A percentile compares a stretch with the other conserved stretches of the same genome.
These are phyloP conservation scores for Callipepla squamata DNA, from an alignment of 2,113 vertebrate species.

Conservation along the genomic window DNA sequence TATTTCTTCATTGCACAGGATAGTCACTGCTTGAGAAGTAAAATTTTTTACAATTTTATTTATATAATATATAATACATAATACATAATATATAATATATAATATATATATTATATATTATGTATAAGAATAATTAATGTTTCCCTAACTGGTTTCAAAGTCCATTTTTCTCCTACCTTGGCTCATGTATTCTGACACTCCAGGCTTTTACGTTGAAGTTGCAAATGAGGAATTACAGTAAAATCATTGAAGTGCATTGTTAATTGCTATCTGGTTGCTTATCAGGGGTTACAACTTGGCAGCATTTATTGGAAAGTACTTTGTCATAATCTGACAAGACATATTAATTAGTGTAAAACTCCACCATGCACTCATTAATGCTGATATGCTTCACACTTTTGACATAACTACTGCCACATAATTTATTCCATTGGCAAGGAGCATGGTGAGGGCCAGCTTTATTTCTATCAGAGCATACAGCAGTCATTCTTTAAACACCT, in stretches of 20 bases:
- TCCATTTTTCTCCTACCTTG: background rate
- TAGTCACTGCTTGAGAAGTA: background rate
- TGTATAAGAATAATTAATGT: background rate
- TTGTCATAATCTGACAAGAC: slow-evolving; percentile 27
- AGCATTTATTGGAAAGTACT: slow-evolving; percentile 17
- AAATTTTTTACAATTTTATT: background rate
- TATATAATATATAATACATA: background rate
- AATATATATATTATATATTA: background rate
- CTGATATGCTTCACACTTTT: background rate
- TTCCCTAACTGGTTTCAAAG: background rate
- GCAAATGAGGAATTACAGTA: background rate
- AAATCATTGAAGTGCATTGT: slow-evolving; percentile 8
- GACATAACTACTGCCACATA: background rate
- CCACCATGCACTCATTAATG: background rate
- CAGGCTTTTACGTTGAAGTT: background rate
- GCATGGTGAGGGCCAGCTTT: background rate
- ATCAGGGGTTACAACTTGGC: background rate
- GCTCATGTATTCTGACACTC: background rate
- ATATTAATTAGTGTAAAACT: slow-evolving; percentile 47
- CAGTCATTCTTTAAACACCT: background rate
- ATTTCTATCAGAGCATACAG: background rate
- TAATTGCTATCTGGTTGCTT: slow-evolving; percentile 20
- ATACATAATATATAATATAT: background rate
- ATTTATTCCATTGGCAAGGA: background rate
- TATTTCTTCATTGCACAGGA: background rate